phyloP scores from a whole-genome alignment of 2,113 vertebrate species.

The Arenaria interpres region DNA sequence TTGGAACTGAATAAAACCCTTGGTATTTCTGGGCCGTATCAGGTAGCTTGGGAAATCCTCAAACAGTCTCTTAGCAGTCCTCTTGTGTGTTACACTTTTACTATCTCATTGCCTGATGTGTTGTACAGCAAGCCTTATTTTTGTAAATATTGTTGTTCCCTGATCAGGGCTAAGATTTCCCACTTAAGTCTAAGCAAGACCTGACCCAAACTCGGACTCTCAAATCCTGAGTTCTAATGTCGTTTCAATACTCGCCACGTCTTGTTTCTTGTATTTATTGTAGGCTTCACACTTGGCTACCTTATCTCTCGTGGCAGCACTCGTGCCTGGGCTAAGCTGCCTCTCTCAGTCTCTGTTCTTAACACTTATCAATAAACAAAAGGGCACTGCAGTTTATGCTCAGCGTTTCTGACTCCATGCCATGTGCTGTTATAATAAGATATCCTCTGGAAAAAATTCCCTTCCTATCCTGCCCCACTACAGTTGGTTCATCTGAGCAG shows the following conservation, averaged over 20 bases:
- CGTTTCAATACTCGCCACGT: neutral
- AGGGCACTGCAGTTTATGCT: conserved; percentile 40
- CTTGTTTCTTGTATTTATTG: neutral
- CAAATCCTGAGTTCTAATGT: neutral
- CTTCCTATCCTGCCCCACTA: neutral
- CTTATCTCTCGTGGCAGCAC: conserved; percentile 19
- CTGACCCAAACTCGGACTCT: neutral
- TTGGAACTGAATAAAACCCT: neutral
- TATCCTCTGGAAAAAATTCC: conserved; percentile 64
- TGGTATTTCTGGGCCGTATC: neutral
- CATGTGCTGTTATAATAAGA: conserved; percentile 56
- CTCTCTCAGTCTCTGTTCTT: conserved; percentile 49
- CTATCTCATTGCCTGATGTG: neutral
- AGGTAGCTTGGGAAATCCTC: neutral
- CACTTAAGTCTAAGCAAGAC: neutral
- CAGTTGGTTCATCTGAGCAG: neutral
- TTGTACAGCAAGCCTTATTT: neutral
- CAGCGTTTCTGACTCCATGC: conserved; percentile 55
- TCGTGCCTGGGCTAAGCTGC: neutral
- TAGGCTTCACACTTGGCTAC: neutral
- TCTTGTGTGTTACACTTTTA: neutral
- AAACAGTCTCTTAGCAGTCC: neutral
- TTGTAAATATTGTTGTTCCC: neutral
- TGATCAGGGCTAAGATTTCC: neutral
- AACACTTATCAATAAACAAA: conserved; percentile 63